Conservation (phyloP, 2,888 invertebrate species). For the Microdon myrmicae region DNA sequence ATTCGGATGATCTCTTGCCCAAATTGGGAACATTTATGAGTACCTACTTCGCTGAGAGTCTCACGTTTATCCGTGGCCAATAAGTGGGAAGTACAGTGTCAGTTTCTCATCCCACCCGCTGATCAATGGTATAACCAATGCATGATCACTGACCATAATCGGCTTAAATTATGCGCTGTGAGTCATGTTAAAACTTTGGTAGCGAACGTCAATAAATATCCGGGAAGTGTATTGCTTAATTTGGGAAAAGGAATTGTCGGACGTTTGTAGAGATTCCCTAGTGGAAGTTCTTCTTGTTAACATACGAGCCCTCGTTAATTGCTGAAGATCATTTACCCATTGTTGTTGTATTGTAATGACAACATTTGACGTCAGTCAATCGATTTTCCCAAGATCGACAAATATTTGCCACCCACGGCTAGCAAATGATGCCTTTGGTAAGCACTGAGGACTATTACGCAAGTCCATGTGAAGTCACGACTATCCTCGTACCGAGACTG, state of each 20-base stretch:
- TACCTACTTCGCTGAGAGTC: too few relatives aligned
- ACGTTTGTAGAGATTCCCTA: too few relatives aligned
- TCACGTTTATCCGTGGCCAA: conserved; percentile 23
- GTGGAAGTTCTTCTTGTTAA: too few relatives aligned
- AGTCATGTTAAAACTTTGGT: conserved; percentile 43
- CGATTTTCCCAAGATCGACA: too few relatives aligned
- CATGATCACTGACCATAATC: conserved; percentile 42
- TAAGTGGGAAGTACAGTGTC: conserved; percentile 14
- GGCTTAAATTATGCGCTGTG: conserved; percentile 39
- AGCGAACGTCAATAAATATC: conserved; percentile 44
- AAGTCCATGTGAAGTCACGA: conserved; percentile 40
- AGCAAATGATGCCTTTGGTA: too few relatives aligned
- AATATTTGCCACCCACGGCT: neutral
- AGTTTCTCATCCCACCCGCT: conserved; percentile 31
- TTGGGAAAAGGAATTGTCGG: conserved; percentile 30
- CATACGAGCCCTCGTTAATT: too few relatives aligned
- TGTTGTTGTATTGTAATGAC: too few relatives aligned
- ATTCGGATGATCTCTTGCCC: conserved; percentile 41
- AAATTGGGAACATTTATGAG: conserved; percentile 33
- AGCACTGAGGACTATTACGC: conserved; percentile 34
- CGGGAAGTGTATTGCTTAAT: conserved; percentile 40
- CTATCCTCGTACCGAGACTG: conserved; percentile 19
- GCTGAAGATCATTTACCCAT: too few relatives aligned
- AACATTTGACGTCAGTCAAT: too few relatives aligned
- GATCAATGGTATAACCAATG: conserved; percentile 21